Percentiles rank a stretch among this genome's conserved stretches.
Evolutionary conservation across 2,797 vertebrate species (phyloP).

Genomic region (Hozukius guyotensis): DNA sequence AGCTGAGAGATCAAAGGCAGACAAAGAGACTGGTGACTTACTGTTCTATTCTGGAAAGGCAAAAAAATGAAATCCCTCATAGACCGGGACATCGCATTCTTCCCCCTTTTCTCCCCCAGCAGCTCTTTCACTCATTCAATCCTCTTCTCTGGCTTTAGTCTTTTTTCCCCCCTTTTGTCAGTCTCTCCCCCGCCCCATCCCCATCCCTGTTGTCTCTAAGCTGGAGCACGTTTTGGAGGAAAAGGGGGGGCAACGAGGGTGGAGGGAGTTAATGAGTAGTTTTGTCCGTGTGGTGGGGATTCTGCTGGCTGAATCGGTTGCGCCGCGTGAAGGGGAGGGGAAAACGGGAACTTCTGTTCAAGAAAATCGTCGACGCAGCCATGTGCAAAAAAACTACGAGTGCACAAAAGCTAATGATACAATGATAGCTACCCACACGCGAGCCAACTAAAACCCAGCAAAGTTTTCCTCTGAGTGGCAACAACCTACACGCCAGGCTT

Average conservation of each 20-base stretch:
- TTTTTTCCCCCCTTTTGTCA: conserved; percentile 64
- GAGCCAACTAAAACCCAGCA: conserved; percentile 32
- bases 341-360: conserved; percentile 30
- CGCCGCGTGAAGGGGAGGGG: conserved; percentile 32
- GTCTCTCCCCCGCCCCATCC: conserved; percentile 44
- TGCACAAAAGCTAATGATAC: conserved; percentile 58
- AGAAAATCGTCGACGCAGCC: conserved; percentile 31
- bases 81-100: conserved; percentile 76
- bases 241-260: conserved; percentile 28
- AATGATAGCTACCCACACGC: conserved; percentile 54
- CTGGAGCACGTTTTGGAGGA: conserved; percentile 52
- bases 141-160: conserved; percentile 68
- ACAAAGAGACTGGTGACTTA: conserved; percentile 82
- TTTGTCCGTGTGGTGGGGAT: conserved; percentile 64
- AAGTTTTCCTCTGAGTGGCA: conserved; percentile 46
- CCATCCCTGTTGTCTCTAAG: conserved; percentile 67
- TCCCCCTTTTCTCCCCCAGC: conserved; percentile 64
- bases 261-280: conserved; percentile 73
- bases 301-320: conserved; percentile 53
- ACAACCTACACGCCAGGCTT: conserved; percentile 61
- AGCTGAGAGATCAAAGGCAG: conserved; percentile 77
- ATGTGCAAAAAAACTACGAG: conserved; percentile 31
- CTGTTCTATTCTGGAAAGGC: conserved; percentile 80
- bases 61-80: conserved; percentile 80
- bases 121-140: conserved; percentile 78